Base-by-base conservation (phyloP, 2,888 invertebrate species). In the Marronus borbonicus region DNA sequence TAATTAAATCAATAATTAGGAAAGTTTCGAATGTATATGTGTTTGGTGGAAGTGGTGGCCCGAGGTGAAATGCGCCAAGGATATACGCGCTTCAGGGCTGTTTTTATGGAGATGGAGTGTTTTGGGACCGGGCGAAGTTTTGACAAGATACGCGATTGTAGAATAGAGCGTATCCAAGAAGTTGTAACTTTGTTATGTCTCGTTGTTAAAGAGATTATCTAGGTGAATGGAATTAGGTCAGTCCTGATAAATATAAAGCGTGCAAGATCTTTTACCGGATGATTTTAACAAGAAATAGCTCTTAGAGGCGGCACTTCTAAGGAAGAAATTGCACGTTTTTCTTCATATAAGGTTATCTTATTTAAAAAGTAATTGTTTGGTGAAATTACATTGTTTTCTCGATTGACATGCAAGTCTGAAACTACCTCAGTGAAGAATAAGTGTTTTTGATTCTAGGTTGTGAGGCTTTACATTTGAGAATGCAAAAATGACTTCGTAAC, bases 1-100 rank as follows among this genome's bases (percentile, higher is more conserved):
- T 81, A 81, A 81, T 81, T 81, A 79, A 81, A 81, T 81, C 80
- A 80, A 80, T 81, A 79, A 81, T 81, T 80, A 79, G 78, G 50
- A 80, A 80, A 81, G 79, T 81, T 80, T 76, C 78, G 70, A 70
- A 58, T 70, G 58, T 58, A 36, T 70, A 36, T 55, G 70, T 36
- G 70, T 70, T 76, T 78, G 76, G 77, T 68, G 66, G 79, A 66
- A 69, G 55, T 64, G 75, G 58, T 44, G 76, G 50, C 78, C 80
- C 62, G 62, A 70, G 76, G 78, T 76, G 44, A 77, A 81, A 80
- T 80, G 76, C 79, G 80, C 80, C 78, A 80, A 77, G 78, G 78
- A 79, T 80, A 14, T n/a, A 78, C 77, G 62, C 66, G 66, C 44
- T 44, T 66, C n/a, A 17, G 39, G 64, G 28, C n/a, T n/a, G 39